A percentile compares a stretch with the other conserved stretches of the same genome.
These are phyloP conservation scores for Embidobia sp. DNA, from an alignment of 2,888 invertebrate genomes.

Conservation along the genomic window DNA sequence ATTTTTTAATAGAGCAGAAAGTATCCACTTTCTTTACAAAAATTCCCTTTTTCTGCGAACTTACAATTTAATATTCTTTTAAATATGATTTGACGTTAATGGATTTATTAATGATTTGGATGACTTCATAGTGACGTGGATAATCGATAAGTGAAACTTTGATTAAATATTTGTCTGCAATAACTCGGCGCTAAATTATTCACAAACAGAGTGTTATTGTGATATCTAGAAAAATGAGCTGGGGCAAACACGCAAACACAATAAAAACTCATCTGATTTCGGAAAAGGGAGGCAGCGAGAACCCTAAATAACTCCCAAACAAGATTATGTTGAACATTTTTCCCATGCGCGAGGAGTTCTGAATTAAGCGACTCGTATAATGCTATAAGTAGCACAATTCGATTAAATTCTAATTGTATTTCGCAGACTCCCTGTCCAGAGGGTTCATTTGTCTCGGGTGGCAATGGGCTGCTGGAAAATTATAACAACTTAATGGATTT, in stretches of 20 bases:
- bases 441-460: conserved; percentile 44
- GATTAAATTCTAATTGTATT: conserved; percentile 51
- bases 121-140: not conserved
- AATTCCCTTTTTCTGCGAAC: no score
- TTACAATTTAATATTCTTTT: no score
- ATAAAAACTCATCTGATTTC: conserved; percentile 38
- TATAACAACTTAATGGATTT: conserved; percentile 60
- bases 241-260: conserved; percentile 22
- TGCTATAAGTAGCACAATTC: conserved; percentile 54
- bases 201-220: conserved; percentile 3
- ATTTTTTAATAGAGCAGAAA: no score
- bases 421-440: conserved; percentile 1
- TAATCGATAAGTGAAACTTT: not conserved
- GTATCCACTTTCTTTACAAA: no score
- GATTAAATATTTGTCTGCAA: not conserved
- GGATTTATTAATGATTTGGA: not conserved
- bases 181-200: not conserved
- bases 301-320: conserved; percentile 41
- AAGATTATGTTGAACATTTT: conserved; percentile 46
- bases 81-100: no score
- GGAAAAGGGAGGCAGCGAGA: conserved; percentile 17
- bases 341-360: conserved; percentile 32
- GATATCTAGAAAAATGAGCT: not conserved
- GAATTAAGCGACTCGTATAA: conserved; percentile 53
- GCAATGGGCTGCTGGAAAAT: conserved; percentile 47